These are phyloP conservation scores for Myripristis jacobus DNA, from an alignment of 2,797 vertebrate species.

Conservation along the genomic window DNA sequence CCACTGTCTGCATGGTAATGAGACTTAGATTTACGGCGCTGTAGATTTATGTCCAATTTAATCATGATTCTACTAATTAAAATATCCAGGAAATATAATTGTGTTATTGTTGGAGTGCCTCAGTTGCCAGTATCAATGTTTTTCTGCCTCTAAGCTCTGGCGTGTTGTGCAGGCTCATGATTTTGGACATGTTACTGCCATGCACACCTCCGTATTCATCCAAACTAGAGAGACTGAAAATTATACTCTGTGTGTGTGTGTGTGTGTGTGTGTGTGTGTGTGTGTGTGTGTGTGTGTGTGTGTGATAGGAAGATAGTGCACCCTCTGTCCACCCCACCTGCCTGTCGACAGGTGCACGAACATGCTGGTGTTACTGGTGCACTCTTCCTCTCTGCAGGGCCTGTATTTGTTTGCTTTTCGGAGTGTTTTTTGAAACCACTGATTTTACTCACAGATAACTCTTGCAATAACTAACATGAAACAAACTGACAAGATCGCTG, in stretches of 20 bases:
- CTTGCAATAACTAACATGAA: no score
- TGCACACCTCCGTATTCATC: background rate
- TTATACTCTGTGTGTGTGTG: background rate
- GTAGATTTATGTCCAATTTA: background rate
- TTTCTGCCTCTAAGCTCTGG: background rate
- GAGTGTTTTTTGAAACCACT: no score
- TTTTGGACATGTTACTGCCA: constrained; percentile 1
- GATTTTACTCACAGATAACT: no score
- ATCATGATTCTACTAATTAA: no score
- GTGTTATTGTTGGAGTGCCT: background rate
- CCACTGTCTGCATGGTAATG: background rate
- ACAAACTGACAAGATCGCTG: no score
- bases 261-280: constrained; percentile 9
- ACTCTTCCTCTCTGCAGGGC: no score
- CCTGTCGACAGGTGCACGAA: no score
- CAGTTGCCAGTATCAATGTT: background rate
- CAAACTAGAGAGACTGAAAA: no score
- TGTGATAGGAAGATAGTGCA: no score
- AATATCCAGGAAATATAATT: background rate
- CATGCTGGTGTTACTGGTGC: no score
- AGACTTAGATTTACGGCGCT: background rate
- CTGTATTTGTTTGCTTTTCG: no score
- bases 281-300: background rate
- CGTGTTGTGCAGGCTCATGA: background rate
- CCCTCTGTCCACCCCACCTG: no score